phyloP scores from a whole-genome alignment of 2,888 invertebrate species.

The Tryphoninae sp. region DNA sequence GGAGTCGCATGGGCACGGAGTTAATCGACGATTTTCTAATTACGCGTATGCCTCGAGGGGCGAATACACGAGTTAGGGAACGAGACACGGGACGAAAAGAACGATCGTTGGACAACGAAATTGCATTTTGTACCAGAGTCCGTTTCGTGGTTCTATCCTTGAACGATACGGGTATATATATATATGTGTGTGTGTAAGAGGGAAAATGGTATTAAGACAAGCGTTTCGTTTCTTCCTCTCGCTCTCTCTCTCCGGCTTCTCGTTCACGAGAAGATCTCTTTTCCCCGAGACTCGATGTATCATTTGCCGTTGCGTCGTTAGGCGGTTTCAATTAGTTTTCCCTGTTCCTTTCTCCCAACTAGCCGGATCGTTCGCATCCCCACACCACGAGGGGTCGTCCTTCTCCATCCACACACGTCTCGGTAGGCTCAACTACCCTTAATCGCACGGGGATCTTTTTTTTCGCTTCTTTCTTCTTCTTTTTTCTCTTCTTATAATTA shows the following conservation, averaged over 20 bases:
- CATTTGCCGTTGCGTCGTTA: constrained; percentile 80
- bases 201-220: constrained; percentile 78
- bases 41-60: constrained; percentile 48
- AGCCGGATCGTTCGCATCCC: constrained; percentile 44
- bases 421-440: constrained; percentile 69
- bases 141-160: constrained; percentile 28
- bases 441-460: constrained; percentile 78
- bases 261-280: constrained; percentile 63
- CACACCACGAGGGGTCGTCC: constrained; percentile 25
- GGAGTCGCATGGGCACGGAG: constrained; percentile 42
- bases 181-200: constrained; percentile 67
- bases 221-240: constrained; percentile 67
- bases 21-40: constrained; percentile 64
- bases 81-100: constrained; percentile 48
- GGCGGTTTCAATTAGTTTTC: constrained; percentile 81
- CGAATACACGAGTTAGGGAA: constrained; percentile 26
- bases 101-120: constrained; percentile 66
- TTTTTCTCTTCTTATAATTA: constrained; percentile 76
- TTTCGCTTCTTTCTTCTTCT: constrained; percentile 13
- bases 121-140: constrained; percentile 69
- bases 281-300: constrained; percentile 78
- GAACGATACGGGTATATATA: neutral
- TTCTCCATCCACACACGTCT: constrained; percentile 18
- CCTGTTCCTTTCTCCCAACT: constrained; percentile 71
- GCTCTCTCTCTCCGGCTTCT: constrained; percentile 17